Evolutionary conservation across 2,888 invertebrate species (phyloP).

Genomic region (Meta bourneti): DNA sequence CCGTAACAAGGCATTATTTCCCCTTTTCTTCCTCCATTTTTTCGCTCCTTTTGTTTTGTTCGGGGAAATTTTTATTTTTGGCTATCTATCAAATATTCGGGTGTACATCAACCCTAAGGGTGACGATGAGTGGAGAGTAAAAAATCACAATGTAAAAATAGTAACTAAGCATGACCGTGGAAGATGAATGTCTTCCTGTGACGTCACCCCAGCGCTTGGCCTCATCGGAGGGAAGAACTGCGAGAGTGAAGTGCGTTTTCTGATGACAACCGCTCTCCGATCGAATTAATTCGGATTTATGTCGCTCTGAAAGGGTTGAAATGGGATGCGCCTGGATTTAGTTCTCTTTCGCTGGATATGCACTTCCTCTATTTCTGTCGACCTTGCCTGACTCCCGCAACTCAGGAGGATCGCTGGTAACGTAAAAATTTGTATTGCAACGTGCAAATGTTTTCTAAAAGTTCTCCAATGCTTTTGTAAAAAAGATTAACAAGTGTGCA

Average conservation of each 20-base stretch:
- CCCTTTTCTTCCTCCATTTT: neutral
- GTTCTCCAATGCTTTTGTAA: too few species aligned
- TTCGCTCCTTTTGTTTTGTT: conserved; percentile 51
- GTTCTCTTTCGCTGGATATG: too few species aligned
- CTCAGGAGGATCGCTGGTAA: too few species aligned
- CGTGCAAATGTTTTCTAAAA: too few species aligned
- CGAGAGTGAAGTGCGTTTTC: conserved; percentile 11
- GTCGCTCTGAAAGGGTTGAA: neutral
- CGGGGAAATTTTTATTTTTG: conserved; percentile 70
- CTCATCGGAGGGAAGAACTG: conserved; percentile 26
- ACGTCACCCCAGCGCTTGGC: conserved; percentile 56
- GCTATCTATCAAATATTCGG: conserved; percentile 76
- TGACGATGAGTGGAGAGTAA: conserved; percentile 73
- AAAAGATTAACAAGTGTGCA: too few species aligned
- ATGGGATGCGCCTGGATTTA: too few species aligned
- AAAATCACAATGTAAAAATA: conserved; percentile 76
- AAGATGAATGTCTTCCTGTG: conserved; percentile 76
- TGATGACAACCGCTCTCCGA: conserved; percentile 42
- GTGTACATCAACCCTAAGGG: conserved; percentile 73
- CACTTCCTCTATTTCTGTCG: too few species aligned
- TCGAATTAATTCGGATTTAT: conserved; percentile 14
- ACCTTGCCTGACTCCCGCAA: too few species aligned
- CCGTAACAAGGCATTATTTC: conserved; percentile 75
- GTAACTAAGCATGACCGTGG: conserved; percentile 75
- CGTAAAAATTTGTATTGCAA: too few species aligned